These are phyloP conservation scores for Pachymerium ferrugineum DNA, from an alignment of 2,888 invertebrate genomes.

Conservation along the genomic window DNA sequence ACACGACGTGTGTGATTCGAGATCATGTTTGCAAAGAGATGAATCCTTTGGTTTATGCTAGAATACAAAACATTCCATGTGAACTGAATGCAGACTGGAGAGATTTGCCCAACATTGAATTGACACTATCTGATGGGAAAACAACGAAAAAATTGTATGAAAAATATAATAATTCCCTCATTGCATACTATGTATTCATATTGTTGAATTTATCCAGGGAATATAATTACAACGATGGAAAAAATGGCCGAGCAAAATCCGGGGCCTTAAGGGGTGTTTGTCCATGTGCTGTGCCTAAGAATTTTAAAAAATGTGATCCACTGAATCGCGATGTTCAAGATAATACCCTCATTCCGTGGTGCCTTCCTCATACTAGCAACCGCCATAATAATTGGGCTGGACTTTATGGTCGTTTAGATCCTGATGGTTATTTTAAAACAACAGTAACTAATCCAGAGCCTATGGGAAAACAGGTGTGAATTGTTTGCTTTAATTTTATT, in stretches of 20 bases:
- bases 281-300: conserved; percentile 64
- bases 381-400: conserved; percentile 82
- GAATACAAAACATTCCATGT: conserved; percentile 69
- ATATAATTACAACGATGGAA: conserved; percentile 55
- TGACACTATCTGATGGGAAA: conserved; percentile 64
- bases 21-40: conserved; percentile 82
- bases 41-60: conserved; percentile 69
- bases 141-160: conserved; percentile 58
- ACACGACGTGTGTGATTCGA: conserved; percentile 55
- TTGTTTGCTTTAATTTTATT: not conserved
- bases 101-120: conserved; percentile 71
- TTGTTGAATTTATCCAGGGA: conserved; percentile 45
- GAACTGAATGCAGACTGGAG: conserved; percentile 76
- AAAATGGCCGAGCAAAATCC: conserved; percentile 51
- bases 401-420: conserved; percentile 70
- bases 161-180: too few relatives aligned
- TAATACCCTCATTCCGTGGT: conserved; percentile 82
- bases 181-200: not conserved
- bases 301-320: conserved; percentile 59
- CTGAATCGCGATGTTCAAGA: conserved; percentile 61
- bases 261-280: conserved; percentile 67
- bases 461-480: conserved; percentile 71
- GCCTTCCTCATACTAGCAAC: conserved; percentile 78
- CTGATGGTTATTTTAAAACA: conserved; percentile 79
- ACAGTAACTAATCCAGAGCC: conserved; percentile 79